Evolutionary conservation across 2,888 invertebrate genomes (phyloP), one percentile per base, ranked within the genome.

Genomic region (Metalampra italica): DNA sequence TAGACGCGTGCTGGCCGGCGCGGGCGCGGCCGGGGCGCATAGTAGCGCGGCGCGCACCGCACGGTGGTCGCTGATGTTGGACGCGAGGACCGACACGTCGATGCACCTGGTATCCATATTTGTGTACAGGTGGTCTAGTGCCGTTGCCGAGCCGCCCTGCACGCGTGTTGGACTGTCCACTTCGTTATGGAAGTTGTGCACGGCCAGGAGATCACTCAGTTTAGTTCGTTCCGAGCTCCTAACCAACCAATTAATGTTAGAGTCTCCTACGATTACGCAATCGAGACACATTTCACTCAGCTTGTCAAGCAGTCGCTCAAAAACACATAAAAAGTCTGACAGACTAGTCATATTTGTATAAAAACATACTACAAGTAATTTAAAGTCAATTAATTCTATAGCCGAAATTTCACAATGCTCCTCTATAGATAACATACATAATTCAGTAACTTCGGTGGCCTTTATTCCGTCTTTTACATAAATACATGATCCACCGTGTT

Each of bases 61-160:
- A 8, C 9, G 12, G 42, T 47, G 47, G 37, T 47, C 47, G 12
- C 47, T 36, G 5, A 47, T 5, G 29, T 46, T 34, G 9, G 40
- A 29, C 7, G 15, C 8, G 8, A 41, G 4, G 4, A 8, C 11
- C 15, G 42, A 29, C 9, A 30, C 30, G n/a, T 29, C 12, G 12
- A 30, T 29, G 5, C 12, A 29, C 5, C 9, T 8, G 2, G 30
- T 43, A 11, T 30, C 30, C 9, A 30, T 30, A 30, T 43, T 34
- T 15, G 30, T 9, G 15, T 30, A 42, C 29, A 42, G 3, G 14
- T 42, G 40, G 22, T 40, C 40, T 2, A 40, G 14, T 7, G 15
- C 22, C 15, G 40, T 40, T 1, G 15, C 1, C 4, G 40, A 15
- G 1, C 3, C 13, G 1, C 15, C 22, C 15, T 8, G 7, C 3